Percentiles rank a stretch among this genome's conserved stretches.
These are phyloP conservation scores for Eublepharis macularius DNA, from an alignment of 2,113 vertebrate species.

Conservation along the genomic window DNA sequence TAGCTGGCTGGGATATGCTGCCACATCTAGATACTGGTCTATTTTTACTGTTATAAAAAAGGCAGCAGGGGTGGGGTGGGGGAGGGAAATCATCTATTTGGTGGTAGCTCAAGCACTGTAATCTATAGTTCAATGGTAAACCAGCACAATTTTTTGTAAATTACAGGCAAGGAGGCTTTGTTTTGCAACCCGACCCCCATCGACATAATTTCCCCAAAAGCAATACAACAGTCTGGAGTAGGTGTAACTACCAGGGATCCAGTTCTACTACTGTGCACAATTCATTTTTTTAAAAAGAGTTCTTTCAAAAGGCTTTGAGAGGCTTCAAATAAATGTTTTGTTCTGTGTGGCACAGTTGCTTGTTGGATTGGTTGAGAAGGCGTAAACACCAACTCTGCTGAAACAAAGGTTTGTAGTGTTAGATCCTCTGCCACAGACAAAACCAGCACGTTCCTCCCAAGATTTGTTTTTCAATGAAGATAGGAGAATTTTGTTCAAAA, in stretches of 20 bases:
- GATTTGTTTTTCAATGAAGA: neutral
- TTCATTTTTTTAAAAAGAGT: neutral
- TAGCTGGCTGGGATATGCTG: too few relatives aligned
- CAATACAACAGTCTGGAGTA: neutral
- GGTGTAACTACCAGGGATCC: neutral
- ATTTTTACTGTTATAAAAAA: too few relatives aligned
- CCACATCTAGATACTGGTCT: too few relatives aligned
- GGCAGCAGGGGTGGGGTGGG: too few relatives aligned
- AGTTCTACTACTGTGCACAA: neutral
- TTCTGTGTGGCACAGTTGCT: neutral
- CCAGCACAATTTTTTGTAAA: neutral
- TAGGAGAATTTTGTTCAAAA: neutral
- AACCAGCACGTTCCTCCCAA: neutral
- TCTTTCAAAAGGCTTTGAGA: neutral
- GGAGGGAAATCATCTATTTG: too few relatives aligned
- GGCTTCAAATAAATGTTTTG: neutral
- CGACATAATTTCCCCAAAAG: neutral
- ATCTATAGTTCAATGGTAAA: too few relatives aligned
- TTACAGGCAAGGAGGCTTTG: neutral
- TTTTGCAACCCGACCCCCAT: neutral
- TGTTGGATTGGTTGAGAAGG: neutral
- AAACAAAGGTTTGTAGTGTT: neutral
- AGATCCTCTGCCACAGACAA: neutral
- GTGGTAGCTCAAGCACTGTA: too few relatives aligned
- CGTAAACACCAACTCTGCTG: neutral